Evolutionary conservation across 2,113 vertebrate species (phyloP).

Genomic region (Peromyscus polionotus): DNA sequence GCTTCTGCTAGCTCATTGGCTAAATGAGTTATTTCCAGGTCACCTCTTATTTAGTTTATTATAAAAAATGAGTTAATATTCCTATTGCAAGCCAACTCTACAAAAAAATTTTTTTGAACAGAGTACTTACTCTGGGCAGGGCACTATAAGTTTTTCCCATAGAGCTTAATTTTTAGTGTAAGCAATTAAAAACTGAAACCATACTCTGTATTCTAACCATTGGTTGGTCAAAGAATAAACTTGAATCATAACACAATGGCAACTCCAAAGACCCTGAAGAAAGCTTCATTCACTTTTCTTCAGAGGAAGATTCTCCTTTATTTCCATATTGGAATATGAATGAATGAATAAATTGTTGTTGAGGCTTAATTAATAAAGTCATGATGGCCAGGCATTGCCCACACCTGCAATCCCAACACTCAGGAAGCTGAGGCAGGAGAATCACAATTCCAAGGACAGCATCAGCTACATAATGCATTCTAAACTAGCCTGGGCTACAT

Average conservation of each 20-base stretch:
- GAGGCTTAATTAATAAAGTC: not conserved
- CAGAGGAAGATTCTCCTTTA: not conserved
- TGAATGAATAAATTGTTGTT: not conserved
- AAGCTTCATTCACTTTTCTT: not conserved
- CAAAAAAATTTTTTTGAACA: not conserved
- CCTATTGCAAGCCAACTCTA: not conserved
- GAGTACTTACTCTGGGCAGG: not conserved
- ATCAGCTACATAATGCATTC: not conserved
- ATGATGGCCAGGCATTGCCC: not conserved
- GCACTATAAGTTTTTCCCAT: not conserved
- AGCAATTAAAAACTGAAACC: not conserved
- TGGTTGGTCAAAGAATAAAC: not conserved
- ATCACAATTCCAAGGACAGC: not conserved
- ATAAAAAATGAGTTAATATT: conserved; percentile 3
- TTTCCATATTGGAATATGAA: conserved; percentile 21
- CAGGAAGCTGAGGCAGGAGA: not conserved
- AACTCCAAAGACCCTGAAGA: not conserved
- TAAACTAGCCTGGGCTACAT: not conserved
- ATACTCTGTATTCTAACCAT: not conserved
- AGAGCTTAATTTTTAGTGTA: conserved; percentile 18
- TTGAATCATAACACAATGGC: not conserved
- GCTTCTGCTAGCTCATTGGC: not conserved
- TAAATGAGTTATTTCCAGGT: not conserved
- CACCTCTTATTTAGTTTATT: not conserved
- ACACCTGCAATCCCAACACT: not conserved